A percentile compares a stretch with the other conserved stretches of the same genome.
Evolutionary conservation across 2,113 vertebrate genomes (phyloP).

Genomic region (Halichoerus grypus): DNA sequence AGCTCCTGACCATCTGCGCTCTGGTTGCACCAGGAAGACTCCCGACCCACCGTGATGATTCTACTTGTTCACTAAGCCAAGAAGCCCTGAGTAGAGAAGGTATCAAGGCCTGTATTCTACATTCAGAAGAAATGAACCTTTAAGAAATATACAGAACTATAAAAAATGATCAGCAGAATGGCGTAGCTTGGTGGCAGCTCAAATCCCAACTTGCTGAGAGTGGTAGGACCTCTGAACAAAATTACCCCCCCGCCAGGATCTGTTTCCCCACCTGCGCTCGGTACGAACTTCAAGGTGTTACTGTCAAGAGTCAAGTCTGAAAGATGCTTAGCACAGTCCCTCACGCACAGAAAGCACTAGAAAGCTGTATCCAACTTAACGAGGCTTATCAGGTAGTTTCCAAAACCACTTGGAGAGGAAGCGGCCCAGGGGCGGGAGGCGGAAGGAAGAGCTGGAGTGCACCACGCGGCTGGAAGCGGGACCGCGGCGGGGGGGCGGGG

Average conservation of each 20-base stretch:
- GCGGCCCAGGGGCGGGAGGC: rapidly evolving
- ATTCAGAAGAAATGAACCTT: not conserved
- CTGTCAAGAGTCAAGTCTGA: not conserved
- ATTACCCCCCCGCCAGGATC: not conserved
- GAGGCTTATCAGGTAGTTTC: not conserved
- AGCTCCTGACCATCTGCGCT: rapidly evolving
- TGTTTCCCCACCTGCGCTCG: not conserved
- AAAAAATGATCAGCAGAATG: not conserved
- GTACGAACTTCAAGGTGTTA: not conserved
- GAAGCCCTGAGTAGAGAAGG: not conserved
- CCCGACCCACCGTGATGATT: not conserved
- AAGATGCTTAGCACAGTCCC: not conserved
- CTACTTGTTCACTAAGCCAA: not conserved
- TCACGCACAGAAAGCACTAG: not conserved
- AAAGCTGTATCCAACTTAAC: not conserved
- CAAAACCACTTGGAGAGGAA: not conserved
- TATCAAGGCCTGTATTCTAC: not conserved
- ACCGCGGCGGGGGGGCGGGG: rapidly evolving
- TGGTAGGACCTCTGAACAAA: not conserved
- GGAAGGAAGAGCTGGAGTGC: rapidly evolving
- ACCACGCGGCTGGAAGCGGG: rapidly evolving
- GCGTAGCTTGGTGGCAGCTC: not conserved
- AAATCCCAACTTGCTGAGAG: not conserved
- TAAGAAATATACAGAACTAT: too few species aligned
- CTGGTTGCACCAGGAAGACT: not conserved